A percentile compares a stretch with the other conserved stretches of the same genome.
Conservation (phyloP, 2,797 vertebrate genomes). For the Notolabrus celidotus region DNA sequence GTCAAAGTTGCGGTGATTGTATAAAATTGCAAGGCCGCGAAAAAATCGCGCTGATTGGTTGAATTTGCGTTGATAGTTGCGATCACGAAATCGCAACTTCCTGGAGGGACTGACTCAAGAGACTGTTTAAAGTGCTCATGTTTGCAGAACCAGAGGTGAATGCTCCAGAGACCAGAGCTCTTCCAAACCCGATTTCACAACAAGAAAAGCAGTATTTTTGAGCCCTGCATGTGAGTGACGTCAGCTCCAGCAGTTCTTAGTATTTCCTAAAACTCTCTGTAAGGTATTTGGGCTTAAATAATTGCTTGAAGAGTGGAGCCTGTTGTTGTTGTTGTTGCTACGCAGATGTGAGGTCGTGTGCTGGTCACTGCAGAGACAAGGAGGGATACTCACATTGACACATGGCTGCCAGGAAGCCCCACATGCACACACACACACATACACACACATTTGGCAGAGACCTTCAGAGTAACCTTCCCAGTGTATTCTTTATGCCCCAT, state of each 20-base stretch:
- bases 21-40: too few species aligned
- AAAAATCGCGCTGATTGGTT: too few species aligned
- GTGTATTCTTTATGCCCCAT: slow-evolving; percentile 34
- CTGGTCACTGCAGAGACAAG: slow-evolving; percentile 22
- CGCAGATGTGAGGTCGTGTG: slow-evolving; percentile 22
- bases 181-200: slow-evolving; percentile 18
- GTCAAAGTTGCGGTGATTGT: too few species aligned
- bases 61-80: too few species aligned
- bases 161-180: slow-evolving; percentile 24
- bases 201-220: neutral
- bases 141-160: slow-evolving; percentile 27
- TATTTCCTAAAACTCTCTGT: neutral
- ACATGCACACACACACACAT: neutral
- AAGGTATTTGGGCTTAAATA: neutral
- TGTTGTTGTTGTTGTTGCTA: slow-evolving; percentile 7
- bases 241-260: neutral
- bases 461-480: slow-evolving; percentile 17
- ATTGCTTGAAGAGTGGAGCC: slow-evolving; percentile 2
- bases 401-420: slow-evolving; percentile 25
- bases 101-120: too few species aligned
- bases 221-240: neutral
- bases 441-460: neutral
- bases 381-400: slow-evolving; percentile 18
- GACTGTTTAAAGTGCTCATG: neutral
- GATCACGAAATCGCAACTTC: too few species aligned